Evolutionary conservation across 2,797 vertebrate genomes (phyloP).

Genomic region (Orientallactaga sibirica): DNA sequence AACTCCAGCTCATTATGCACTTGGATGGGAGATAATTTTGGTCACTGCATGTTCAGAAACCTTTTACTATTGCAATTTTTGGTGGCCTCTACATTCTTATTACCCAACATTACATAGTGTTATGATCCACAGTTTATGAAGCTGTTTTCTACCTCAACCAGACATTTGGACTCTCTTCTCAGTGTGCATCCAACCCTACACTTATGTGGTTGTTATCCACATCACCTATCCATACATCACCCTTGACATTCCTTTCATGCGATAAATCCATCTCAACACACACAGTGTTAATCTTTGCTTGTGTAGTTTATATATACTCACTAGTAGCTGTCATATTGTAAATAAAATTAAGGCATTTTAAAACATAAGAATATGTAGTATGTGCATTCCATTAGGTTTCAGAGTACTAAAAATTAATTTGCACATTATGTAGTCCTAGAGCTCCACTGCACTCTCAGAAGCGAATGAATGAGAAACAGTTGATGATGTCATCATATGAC

Average conservation of each 20-base stretch:
- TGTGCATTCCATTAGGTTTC: background rate
- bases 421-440: rapidly evolving
- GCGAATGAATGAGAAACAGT: background rate
- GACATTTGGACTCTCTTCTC: rapidly evolving
- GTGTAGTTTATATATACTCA: background rate
- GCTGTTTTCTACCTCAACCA: too few relatives aligned
- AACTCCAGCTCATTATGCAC: background rate
- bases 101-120: too few relatives aligned
- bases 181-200: background rate
- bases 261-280: background rate
- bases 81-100: background rate
- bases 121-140: background rate
- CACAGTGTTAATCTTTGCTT: background rate
- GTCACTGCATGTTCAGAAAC: background rate
- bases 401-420: background rate
- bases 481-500: background rate
- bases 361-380: background rate
- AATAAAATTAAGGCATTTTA: background rate
- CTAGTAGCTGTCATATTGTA: background rate
- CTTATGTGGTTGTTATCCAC: background rate
- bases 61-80: background rate
- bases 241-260: background rate
- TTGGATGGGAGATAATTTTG: background rate
- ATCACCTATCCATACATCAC: background rate
- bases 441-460: background rate